Percentiles rank a stretch among this genome's conserved stretches.
Conservation (phyloP, 2,888 invertebrate genomes). For the Papilio gigon region DNA sequence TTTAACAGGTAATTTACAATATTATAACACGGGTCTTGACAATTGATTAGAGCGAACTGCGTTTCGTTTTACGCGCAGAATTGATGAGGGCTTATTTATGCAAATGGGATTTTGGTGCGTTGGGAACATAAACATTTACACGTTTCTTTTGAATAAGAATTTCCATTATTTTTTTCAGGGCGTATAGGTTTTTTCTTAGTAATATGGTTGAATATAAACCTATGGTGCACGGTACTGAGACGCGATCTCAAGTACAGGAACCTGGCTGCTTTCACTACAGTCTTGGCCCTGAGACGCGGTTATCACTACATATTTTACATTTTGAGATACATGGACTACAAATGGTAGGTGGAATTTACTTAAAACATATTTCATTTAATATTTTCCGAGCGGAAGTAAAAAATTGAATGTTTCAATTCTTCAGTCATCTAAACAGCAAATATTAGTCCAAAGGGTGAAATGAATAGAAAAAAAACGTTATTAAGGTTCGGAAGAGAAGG, state of each 20-base stretch:
- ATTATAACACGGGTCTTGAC: background rate
- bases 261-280: conserved; percentile 65
- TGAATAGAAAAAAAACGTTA: too few species aligned
- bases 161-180: conserved; percentile 50
- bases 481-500: too few species aligned
- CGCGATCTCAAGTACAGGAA: conserved; percentile 66
- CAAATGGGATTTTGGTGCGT: background rate
- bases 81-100: background rate
- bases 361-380: conserved; percentile 8
- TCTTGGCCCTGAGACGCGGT: conserved; percentile 56
- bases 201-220: conserved; percentile 55
- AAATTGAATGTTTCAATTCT: too few species aligned
- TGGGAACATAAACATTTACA: background rate
- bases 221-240: conserved; percentile 55
- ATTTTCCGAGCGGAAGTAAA: background rate
- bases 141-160: too few species aligned
- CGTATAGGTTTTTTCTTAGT: conserved; percentile 54
- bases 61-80: conserved; percentile 11
- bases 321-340: conserved; percentile 33
- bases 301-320: conserved; percentile 31
- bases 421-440: too few species aligned
- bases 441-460: background rate
- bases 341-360: conserved; percentile 34
- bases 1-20: conserved; percentile 30
- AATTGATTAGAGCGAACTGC: background rate